Evolutionary conservation across 2,113 vertebrate species (phyloP).

Genomic region (Hippocampus mohnikei): DNA sequence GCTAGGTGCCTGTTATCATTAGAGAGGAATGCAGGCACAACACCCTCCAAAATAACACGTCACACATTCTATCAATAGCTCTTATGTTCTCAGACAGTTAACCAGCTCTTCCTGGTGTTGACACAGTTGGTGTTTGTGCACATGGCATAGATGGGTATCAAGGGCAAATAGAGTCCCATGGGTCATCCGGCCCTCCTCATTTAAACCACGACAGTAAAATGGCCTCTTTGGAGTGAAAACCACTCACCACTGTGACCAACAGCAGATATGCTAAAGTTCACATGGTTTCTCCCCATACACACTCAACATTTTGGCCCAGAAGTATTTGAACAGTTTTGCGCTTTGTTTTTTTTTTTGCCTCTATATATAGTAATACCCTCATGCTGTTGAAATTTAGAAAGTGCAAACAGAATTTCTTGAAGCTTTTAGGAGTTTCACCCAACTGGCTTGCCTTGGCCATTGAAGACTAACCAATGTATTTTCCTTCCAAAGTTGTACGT

Average conservation of each 20-base stretch:
- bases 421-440: no score
- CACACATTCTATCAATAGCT: slow-evolving; percentile 33
- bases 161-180: slow-evolving; percentile 25
- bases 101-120: slow-evolving; percentile 46
- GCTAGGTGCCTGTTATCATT: slow-evolving; percentile 21
- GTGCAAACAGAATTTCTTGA: no score
- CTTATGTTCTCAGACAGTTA: slow-evolving; percentile 14
- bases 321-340: not conserved
- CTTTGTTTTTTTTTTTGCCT: no score
- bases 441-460: no score
- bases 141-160: slow-evolving; percentile 50
- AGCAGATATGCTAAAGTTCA: slow-evolving; percentile 6
- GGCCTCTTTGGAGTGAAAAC: slow-evolving; percentile 17
- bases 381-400: no score
- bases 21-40: slow-evolving; percentile 40
- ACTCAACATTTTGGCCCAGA: not conserved
- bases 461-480: no score
- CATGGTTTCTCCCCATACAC: not conserved
- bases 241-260: slow-evolving; percentile 8
- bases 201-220: not conserved
- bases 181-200: slow-evolving; percentile 5
- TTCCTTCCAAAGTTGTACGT: no score
- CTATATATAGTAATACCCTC: no score
- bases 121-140: slow-evolving; percentile 68
- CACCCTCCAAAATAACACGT: slow-evolving; percentile 41